Conservation (phyloP, 2,113 vertebrate species). For the Prolemur simus region DNA sequence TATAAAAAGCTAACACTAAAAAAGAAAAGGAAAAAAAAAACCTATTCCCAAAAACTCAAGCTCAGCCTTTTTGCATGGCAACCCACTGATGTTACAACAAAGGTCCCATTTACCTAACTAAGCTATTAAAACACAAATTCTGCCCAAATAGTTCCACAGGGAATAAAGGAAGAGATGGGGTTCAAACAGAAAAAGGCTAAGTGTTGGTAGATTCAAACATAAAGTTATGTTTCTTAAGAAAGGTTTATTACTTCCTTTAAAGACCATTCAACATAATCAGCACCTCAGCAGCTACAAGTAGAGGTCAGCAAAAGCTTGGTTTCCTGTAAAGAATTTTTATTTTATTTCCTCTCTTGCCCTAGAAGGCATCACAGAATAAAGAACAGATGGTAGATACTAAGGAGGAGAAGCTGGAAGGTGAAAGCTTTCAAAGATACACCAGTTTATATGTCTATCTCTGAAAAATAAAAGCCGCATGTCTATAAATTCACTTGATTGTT, state of each 20-base stretch:
- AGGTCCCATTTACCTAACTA: neutral
- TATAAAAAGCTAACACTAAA: neutral
- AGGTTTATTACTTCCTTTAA: neutral
- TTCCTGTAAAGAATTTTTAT: neutral
- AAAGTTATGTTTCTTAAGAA: neutral
- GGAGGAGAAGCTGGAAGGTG: neutral
- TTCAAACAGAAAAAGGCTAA: neutral
- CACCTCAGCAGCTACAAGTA: neutral
- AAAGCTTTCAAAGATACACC: neutral
- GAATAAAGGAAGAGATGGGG: neutral
- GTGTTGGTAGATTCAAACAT: neutral
- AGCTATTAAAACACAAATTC: neutral
- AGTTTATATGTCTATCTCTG: neutral
- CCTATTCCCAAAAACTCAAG: neutral
- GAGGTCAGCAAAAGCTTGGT: neutral
- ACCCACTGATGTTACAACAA: neutral
- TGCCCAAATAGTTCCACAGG: neutral
- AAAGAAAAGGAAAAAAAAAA: neutral
- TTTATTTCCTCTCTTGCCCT: neutral
- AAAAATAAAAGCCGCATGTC: neutral
- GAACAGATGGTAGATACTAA: neutral
- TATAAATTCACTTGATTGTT: neutral
- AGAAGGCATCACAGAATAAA: neutral
- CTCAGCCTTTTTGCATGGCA: neutral
- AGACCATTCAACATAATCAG: constrained; percentile 17